Percentiles rank a stretch among this genome's conserved stretches.
Evolutionary conservation across 2,888 invertebrate genomes (phyloP).

Genomic region (Liodrosophila aerea): DNA sequence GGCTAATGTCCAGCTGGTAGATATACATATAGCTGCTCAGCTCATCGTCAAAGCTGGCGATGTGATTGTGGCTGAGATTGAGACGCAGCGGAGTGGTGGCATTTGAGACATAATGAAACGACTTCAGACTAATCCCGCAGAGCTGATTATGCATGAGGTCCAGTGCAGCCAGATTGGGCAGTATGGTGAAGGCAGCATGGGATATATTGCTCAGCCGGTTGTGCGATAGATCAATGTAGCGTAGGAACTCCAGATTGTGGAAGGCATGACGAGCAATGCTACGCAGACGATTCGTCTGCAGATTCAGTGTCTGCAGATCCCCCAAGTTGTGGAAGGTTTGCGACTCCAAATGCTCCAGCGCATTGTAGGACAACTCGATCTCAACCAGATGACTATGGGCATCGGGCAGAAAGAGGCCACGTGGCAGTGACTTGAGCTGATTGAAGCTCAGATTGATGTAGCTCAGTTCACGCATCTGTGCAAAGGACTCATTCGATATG

Average conservation of each 20-base stretch:
- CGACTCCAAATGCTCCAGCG: conserved; percentile 86
- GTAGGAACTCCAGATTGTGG: conserved; percentile 89
- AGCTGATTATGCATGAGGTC: conserved; percentile 92
- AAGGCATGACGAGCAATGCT: conserved; percentile 89
- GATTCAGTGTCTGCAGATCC: conserved; percentile 89
- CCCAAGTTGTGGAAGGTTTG: conserved; percentile 88
- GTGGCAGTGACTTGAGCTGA: conserved; percentile 88
- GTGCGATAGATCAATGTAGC: conserved; percentile 91
- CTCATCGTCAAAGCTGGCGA: conserved; percentile 79
- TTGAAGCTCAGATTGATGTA: conserved; percentile 95
- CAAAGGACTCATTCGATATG: conserved; percentile 88
- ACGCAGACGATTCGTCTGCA: conserved; percentile 90
- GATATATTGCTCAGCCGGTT: conserved; percentile 90
- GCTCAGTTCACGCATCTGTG: conserved; percentile 87
- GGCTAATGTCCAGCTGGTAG: conserved; percentile 88
- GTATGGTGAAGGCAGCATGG: conserved; percentile 88
- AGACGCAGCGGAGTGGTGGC: conserved; percentile 87
- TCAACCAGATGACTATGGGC: conserved; percentile 89
- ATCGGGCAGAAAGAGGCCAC: conserved; percentile 87
- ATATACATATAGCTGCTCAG: conserved; percentile 84
- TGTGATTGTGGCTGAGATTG: conserved; percentile 89
- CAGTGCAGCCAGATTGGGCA: conserved; percentile 89
- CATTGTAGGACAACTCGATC: conserved; percentile 91
- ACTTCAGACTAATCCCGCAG: conserved; percentile 86
- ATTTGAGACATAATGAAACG: conserved; percentile 87